Conservation (phyloP, 2,888 invertebrate species). For the Hemicrepidius hirtus region DNA sequence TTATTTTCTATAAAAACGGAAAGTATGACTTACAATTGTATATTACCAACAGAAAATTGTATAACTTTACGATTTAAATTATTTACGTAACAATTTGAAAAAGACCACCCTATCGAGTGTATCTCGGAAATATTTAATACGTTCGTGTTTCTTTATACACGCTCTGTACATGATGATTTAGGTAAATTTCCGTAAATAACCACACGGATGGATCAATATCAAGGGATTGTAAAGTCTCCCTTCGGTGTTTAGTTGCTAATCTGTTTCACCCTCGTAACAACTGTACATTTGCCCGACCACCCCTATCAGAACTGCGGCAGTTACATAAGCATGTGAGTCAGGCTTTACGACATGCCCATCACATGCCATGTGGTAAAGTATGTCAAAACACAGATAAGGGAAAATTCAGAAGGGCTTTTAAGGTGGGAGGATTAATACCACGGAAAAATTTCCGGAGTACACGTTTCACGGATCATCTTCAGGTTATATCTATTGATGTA, state of each 20-base stretch:
- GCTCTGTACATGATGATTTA: constrained; percentile 48
- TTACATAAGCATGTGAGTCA: constrained; percentile 54
- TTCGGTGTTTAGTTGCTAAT: constrained; percentile 59
- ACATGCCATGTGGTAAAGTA: constrained; percentile 40
- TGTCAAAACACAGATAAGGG: constrained; percentile 49
- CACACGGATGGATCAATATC: constrained; percentile 56
- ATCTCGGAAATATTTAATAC: not conserved
- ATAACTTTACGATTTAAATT: too few relatives aligned
- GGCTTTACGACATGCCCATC: constrained; percentile 42
- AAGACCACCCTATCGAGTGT: not conserved
- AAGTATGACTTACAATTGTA: too few relatives aligned
- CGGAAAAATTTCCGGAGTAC: too few relatives aligned
- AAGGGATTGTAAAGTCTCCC: constrained; percentile 59
- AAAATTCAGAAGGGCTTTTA: not conserved
- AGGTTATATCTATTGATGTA: too few relatives aligned
- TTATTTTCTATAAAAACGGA: too few relatives aligned
- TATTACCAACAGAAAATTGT: too few relatives aligned
- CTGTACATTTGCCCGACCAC: constrained; percentile 58
- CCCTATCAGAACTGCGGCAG: constrained; percentile 49
- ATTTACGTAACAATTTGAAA: too few relatives aligned
- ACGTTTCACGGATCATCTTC: too few relatives aligned
- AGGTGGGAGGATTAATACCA: too few relatives aligned
- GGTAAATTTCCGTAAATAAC: constrained; percentile 54
- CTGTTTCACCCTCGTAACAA: constrained; percentile 59
- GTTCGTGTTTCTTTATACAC: constrained; percentile 30